Base-by-base conservation (phyloP, 2,888 invertebrate genomes). In the Dolichopus griseipennis region DNA sequence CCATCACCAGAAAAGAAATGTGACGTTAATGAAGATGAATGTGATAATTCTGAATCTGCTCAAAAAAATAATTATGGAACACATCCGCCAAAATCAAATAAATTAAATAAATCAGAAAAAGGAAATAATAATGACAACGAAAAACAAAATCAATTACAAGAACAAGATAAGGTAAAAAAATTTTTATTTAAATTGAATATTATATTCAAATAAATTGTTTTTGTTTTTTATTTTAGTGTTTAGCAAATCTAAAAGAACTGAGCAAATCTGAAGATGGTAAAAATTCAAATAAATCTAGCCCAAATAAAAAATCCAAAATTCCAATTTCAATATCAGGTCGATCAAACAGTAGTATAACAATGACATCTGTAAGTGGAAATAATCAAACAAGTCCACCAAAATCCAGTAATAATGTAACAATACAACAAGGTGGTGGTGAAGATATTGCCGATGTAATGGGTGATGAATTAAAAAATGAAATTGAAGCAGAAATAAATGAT, bases 291-390 rank as follows among this genome's bases (percentile, higher is more conserved):
- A 80, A 81, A 68, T 75, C 76, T 65, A 82, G 79, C 72, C 81
- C 79, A n/a, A 76, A 78, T 2, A 80, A 78, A 65, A 81, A 82
- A 72, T 82, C 82, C 0, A 82, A 82, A 71, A 82, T 82, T 68
- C 82, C 82, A 8, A 76, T 81, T 27, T 68, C 71, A 0, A 79
- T 78, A 64, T 73, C 76, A 0, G 76, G 75, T 10, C 75, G 79
- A 21, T 70, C 72, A 8, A 70, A 74, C 18, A 71, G 72, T 43
- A 69, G 70, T 10, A 68, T 83, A 0, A 83, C 83, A 43, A 83
- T 85, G 0, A 84, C 84, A 18, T 75, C 86, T 0, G 85, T 85
- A 0, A 81, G 85, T 3, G 83, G 81, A 9, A 63, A 41, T 64
- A 33, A 64, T 22, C 34, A 27, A 27, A 20, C 33, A 27, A 34